These are phyloP conservation scores for Parus major DNA, from an alignment of 2,113 vertebrate species.

Conservation along the genomic window DNA sequence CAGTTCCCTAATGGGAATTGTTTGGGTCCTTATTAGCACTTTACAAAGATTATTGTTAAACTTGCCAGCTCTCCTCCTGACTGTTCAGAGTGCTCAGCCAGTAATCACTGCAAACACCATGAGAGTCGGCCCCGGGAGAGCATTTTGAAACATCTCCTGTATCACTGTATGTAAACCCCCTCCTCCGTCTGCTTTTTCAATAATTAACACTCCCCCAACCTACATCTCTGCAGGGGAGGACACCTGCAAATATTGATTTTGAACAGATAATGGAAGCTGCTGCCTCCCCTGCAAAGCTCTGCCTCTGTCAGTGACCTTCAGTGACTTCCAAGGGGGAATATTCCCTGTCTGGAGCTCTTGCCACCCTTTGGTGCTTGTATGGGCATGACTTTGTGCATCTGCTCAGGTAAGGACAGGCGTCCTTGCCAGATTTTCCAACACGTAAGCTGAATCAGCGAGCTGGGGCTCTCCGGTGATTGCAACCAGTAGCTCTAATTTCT, in stretches of 20 bases:
- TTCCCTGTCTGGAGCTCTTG: background rate
- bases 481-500: background rate
- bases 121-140: fast-evolving
- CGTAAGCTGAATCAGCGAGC: background rate
- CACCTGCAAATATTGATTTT: background rate
- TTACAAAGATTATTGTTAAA: background rate
- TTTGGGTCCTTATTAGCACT: slow-evolving; percentile 2
- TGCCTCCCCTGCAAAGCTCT: background rate
- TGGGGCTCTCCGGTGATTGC: background rate
- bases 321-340: background rate
- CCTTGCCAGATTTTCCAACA: background rate
- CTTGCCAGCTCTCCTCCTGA: background rate
- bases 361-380: background rate
- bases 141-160: background rate
- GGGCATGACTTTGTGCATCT: background rate
- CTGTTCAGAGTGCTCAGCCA: background rate
- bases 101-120: background rate
- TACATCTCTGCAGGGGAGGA: background rate
- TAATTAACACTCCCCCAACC: background rate
- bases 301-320: background rate
- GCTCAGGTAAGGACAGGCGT: background rate
- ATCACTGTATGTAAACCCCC: background rate
- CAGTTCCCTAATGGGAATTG: slow-evolving; percentile 11
- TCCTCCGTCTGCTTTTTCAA: background rate
- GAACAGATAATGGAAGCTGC: background rate